Percentiles rank a stretch among this genome's conserved stretches.
These are phyloP conservation scores for Ips nitidus DNA, from an alignment of 1,140 invertebrate genomes.

Conservation along the genomic window DNA sequence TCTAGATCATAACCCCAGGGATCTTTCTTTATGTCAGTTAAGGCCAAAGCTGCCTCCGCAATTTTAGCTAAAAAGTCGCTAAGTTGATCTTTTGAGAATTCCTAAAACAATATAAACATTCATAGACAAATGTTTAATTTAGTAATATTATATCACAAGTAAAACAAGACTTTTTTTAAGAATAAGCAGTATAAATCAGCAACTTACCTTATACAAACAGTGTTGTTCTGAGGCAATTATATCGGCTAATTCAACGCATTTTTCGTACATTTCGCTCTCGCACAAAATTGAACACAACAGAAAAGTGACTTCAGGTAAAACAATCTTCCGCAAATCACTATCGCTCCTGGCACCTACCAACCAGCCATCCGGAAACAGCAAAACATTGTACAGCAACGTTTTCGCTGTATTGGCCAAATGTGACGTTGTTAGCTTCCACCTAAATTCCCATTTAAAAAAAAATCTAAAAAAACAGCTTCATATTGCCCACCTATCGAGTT, in stretches of 20 bases:
- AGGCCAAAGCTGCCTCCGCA: conserved; percentile 71
- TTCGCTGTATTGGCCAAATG: conserved; percentile 59
- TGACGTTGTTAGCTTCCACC: conserved; percentile 69
- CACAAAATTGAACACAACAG: conserved; percentile 80
- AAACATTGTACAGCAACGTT: conserved; percentile 81
- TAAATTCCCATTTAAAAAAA: conserved; percentile 10
- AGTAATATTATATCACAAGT: conserved; percentile 8
- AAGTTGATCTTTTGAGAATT: conserved; percentile 75
- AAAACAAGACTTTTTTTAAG: conserved; percentile 7
- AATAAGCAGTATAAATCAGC: conserved; percentile 1
- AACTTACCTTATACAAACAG: conserved; percentile 70
- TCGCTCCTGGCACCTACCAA: conserved; percentile 69
- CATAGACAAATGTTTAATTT: background rate
- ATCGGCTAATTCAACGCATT: conserved; percentile 79
- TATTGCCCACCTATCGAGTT: conserved; percentile 62
- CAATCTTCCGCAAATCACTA: conserved; percentile 68
- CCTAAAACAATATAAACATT: conserved; percentile 55
- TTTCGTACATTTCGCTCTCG: conserved; percentile 71
- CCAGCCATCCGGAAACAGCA: conserved; percentile 89
- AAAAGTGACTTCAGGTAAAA: conserved; percentile 81
- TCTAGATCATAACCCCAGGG: conserved; percentile 62
- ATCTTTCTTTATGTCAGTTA: conserved; percentile 74
- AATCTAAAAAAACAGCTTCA: background rate
- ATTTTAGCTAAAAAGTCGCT: conserved; percentile 76
- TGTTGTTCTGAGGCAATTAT: conserved; percentile 76